These are phyloP conservation scores for Gnathonemus echidnorhynchus DNA, from an alignment of 2,113 vertebrate genomes.

Conservation along the genomic window DNA sequence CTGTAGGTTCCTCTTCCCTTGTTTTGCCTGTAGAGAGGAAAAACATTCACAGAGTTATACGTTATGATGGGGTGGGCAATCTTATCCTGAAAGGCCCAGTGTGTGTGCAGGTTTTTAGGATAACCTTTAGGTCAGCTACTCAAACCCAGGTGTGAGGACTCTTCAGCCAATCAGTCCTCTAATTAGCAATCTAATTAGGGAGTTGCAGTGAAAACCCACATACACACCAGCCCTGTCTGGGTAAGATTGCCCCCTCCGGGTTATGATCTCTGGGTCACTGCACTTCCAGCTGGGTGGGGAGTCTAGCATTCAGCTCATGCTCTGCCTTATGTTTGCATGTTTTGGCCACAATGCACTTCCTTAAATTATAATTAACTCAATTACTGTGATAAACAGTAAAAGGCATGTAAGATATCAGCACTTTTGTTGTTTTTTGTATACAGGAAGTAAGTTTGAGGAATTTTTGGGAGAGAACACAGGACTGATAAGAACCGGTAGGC, in stretches of 20 bases:
- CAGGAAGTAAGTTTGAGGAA: background rate
- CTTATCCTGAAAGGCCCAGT: no score
- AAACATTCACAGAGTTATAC: background rate
- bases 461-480: background rate
- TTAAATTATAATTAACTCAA: background rate
- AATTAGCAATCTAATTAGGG: no score
- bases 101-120: no score
- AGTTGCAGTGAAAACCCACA: no score
- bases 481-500: background rate
- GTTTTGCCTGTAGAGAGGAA: background rate
- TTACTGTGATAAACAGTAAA: background rate
- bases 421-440: background rate
- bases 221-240: no score
- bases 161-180: no score
- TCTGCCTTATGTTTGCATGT: background rate
- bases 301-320: background rate
- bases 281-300: background rate
- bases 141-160: no score
- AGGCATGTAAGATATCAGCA: background rate
- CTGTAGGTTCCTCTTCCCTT: conserved; percentile 21
- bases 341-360: background rate
- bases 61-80: background rate
- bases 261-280: background rate
- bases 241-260: no score
- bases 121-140: no score